Evolutionary conservation across 2,888 invertebrate species (phyloP), one percentile per base, ranked within the genome.

Genomic region (Nymphalis c-album): DNA sequence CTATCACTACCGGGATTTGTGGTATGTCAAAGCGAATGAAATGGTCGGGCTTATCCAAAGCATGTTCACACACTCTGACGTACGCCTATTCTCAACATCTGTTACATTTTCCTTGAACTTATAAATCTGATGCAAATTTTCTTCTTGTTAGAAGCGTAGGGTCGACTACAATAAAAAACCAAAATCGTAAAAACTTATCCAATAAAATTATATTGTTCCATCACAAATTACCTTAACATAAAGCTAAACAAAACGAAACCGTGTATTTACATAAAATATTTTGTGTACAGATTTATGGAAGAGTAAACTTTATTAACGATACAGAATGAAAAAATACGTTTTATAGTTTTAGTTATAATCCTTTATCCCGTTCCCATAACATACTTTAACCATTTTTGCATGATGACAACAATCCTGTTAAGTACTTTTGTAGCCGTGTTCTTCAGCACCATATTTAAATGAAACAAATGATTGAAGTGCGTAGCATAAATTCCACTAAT

Each of bases 11-110:
- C 26, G 53, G n/a, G 31, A 55, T 55, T 55, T 31, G 53, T n/a
- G 53, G 53, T 50, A 55, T 7, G 53, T 55, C 53, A 55, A 55
- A 55, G 53, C 26, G 31, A 55, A 55, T 55, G 8, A 55, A 31
- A 55, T 31, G 26, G 26, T 31, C 8, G 7, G 26, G 31, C 26
- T 31, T 55, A 55, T 55, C 16, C 53, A 7, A 55, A 2, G n/a
- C 53, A 55, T 55, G 53, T 55, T 55, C 53, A 40, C 18, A 31
- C 26, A 17, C 26, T 7, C 7, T 17, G 53, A 17, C 17, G 17
- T 31, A 55, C 7, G 31, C 31, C 26, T 17, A 7, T 26, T 55
- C 31, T 16, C 31, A 31, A 55, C 53, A 55, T 31, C 53, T 55
- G 53, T 16, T 55, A 31, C 31, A 55, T 55, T 55, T 22, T 53